Evolutionary conservation across 2,888 invertebrate genomes (phyloP), one percentile per base, ranked within the genome.

Genomic region (Chelonus formosanus): DNA sequence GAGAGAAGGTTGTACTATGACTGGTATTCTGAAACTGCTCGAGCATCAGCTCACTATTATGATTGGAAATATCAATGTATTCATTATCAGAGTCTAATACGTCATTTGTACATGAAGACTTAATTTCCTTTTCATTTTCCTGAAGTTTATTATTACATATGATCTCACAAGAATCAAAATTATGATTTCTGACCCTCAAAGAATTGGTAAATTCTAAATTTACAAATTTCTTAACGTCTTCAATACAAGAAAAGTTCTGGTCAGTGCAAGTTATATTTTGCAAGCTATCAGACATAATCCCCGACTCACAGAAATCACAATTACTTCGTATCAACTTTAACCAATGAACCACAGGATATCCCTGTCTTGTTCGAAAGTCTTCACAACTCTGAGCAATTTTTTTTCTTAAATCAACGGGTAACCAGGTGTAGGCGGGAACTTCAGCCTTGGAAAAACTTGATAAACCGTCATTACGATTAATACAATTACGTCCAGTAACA

Each of bases 321-420:
- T 63, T 73, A 34, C 66, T 63, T 45, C 74, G 52, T 35, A 74
- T 74, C 54, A 72, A 67, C 6, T 65, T 67, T 3, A 74, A 55
- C 74, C 74, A 74, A 67, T 74, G 68, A 4, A 74, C 61, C 10
- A 71, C 68, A 32, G 70, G 67, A 62, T 71, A 69, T 20, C 50
- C 63, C 20, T 63, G 66, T 52, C 45, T 56, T 7, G 65, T 55
- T 3, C 62, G 58, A 5, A 69, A 8, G 31, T 69, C 67, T 48
- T 71, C 67, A 20, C 67, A 66, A n/a, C 62, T 67, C 5, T 54
- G 61, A 7, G 47, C 48, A 35, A 74, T 68, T 63, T 63, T 67
- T 57, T 64, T 48, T 10, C 64, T 70, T 48, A 74, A 54, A 7
- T 67, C 62, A 4, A 65, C 65, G 7, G 74, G 73, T 44, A 74